phyloP scores from a whole-genome alignment of 2,797 vertebrate genomes.

The Sebastolobus alascanus region DNA sequence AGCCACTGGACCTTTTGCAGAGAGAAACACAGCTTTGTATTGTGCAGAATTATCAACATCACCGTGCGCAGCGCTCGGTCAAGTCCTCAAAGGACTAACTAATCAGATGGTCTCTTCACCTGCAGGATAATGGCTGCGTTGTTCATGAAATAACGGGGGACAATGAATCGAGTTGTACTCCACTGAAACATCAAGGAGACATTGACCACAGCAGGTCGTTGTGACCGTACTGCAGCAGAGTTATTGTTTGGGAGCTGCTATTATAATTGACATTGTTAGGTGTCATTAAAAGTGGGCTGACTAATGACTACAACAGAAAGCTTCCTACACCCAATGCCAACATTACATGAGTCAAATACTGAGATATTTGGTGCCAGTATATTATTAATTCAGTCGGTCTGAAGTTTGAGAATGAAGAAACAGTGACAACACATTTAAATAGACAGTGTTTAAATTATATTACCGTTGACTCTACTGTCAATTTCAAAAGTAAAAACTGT shows the following conservation, averaged over 20 bases:
- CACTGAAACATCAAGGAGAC: not conserved
- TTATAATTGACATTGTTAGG: not conserved
- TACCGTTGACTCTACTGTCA: not conserved
- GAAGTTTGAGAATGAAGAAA: not conserved
- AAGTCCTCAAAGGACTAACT: constrained; percentile 4
- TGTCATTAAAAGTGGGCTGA: not conserved
- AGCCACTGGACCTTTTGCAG: not conserved
- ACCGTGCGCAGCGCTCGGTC: not conserved
- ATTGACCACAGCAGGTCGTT: not conserved
- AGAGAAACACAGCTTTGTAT: not conserved
- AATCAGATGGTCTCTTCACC: constrained; percentile 13
- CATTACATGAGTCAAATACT: not conserved
- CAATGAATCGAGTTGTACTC: not conserved
- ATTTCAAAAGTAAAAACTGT: not conserved
- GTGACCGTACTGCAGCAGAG: not conserved
- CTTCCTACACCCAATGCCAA: not conserved
- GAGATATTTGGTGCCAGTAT: not conserved
- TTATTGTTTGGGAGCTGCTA: not conserved
- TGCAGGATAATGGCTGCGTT: constrained; percentile 2
- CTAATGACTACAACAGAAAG: not conserved
- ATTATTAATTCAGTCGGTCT: not conserved
- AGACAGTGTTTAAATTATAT: not conserved
- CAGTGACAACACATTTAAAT: not conserved
- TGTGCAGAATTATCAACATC: constrained; percentile 16
- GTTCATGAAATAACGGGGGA: not conserved